phyloP scores from a whole-genome alignment of 1,140 invertebrate species.

The Nebria ingens region DNA sequence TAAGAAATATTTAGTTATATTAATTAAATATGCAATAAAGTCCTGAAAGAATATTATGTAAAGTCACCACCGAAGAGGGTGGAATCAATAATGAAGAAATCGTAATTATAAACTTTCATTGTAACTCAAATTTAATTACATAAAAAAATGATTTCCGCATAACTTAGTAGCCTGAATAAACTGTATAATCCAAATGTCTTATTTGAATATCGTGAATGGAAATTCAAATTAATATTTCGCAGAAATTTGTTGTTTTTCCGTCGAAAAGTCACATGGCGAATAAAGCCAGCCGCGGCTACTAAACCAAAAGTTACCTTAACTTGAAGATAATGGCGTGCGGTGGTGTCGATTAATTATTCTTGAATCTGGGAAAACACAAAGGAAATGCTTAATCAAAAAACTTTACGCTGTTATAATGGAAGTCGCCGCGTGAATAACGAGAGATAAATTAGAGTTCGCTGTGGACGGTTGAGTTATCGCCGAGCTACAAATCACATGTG shows the following conservation, averaged over 20 bases:
- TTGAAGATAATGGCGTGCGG: conserved; percentile 1
- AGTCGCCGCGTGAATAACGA: not conserved
- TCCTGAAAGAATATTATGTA: no score
- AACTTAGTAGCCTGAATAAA: no score
- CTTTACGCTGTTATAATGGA: conserved; percentile 3
- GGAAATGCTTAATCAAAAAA: conserved; percentile 3
- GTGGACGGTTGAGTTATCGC: no score
- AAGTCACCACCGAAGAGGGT: no score
- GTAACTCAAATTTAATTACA: no score
- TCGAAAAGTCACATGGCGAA: not conserved
- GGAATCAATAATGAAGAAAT: no score
- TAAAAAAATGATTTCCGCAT: no score
- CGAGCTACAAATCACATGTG: no score
- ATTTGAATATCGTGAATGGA: not conserved
- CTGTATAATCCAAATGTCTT: not conserved
- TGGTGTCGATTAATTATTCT: conserved; percentile 6
- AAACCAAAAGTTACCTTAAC: not conserved
- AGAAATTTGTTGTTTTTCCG: not conserved
- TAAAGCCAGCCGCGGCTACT: not conserved
- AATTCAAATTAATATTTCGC: conserved; percentile 4
- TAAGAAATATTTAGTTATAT: no score
- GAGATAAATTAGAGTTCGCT: not conserved
- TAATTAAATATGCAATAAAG: no score
- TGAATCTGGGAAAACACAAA: not conserved
- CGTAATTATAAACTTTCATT: no score